phyloP scores from a whole-genome alignment of 2,113 vertebrate genomes.

The Cricetomys ansorgei region DNA sequence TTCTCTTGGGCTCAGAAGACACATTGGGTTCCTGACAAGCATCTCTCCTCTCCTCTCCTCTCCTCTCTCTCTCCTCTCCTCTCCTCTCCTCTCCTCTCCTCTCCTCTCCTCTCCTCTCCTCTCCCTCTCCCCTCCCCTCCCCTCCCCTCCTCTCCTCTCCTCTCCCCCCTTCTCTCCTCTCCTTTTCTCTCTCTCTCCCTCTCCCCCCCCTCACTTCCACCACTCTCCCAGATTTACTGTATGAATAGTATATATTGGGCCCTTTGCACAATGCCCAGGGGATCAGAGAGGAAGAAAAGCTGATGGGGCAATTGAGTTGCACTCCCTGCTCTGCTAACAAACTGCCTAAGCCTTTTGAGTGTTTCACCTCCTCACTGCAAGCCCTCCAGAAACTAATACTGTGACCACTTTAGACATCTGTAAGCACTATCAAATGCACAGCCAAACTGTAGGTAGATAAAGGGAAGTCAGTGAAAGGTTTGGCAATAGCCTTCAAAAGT shows the following conservation, averaged over 20 bases:
- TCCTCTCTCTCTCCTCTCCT: no score
- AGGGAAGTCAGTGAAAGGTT: not conserved
- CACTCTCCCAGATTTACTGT: not conserved
- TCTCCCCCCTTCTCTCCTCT: not conserved
- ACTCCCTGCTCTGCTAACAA: not conserved
- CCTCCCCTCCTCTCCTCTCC: no score
- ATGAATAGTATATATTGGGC: rapidly evolving
- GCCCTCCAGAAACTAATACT: not conserved
- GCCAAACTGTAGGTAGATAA: not conserved
- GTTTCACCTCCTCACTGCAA: not conserved
- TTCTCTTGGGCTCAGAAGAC: not conserved
- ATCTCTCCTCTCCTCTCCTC: not conserved
- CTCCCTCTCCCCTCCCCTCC: no score
- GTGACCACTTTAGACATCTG: not conserved
- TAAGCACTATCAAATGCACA: not conserved
- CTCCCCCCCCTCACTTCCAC: rapidly evolving
- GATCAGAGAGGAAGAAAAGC: not conserved
- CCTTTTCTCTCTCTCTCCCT: not conserved
- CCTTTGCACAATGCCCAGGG: rapidly evolving
- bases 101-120: no score
- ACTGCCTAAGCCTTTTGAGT: not conserved
- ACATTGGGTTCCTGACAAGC: not conserved
- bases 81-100: not conserved
- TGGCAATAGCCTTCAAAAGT: not conserved
- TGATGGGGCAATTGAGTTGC: not conserved